Base-by-base conservation (phyloP, 2,888 invertebrate species). In the Ormyrus nitidulus region DNA sequence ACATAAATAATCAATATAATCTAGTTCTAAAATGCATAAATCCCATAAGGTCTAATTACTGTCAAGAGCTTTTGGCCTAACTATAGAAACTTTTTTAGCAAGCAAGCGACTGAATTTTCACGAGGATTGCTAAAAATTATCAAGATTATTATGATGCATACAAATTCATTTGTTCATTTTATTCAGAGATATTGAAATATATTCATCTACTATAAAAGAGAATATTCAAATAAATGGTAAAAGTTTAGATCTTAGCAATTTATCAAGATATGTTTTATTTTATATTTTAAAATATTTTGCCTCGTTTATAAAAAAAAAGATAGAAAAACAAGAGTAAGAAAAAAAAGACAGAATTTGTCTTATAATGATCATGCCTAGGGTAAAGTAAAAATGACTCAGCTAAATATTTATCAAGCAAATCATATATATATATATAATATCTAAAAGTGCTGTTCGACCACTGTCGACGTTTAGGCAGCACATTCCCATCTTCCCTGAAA, bases 371-470 rank as follows among this genome's bases (percentile, higher is more conserved):
- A 80, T 80, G 80, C 80, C 80, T 64, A 66, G 62, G 62, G 48
- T 73, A 58, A 73, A 56, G 73, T 19, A 62, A 73, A 46, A 68
- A 80, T 64, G 51, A 53, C 34, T 77, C 44, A 64, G 61, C 64
- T 71, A 69, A 74, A 62, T 58, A 56, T 73, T 68, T 53, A 66
- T 54, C 74, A 81, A 73, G 77, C 74, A 79, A 75, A 64, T 80
- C 53, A 75, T 71, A 64, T 34, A 34, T 34, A 34, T 34, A 66
- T 58, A 54, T 34, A 56, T 53, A 65, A 51, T 48, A 51, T 73
- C 69, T 72, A 81, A 81, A 83, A 74, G 84, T 84, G 84, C 85
- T 83, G 82, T 80, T 83, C 77, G 83, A 83, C 83, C 74, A 80
- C 74, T 79, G 76, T 83, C 76, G 81, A 81, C 82, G 78, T 80